These are phyloP conservation scores for Spinus olivaceus DNA, from an alignment of 2,797 vertebrate genomes.

Conservation along the genomic window DNA sequence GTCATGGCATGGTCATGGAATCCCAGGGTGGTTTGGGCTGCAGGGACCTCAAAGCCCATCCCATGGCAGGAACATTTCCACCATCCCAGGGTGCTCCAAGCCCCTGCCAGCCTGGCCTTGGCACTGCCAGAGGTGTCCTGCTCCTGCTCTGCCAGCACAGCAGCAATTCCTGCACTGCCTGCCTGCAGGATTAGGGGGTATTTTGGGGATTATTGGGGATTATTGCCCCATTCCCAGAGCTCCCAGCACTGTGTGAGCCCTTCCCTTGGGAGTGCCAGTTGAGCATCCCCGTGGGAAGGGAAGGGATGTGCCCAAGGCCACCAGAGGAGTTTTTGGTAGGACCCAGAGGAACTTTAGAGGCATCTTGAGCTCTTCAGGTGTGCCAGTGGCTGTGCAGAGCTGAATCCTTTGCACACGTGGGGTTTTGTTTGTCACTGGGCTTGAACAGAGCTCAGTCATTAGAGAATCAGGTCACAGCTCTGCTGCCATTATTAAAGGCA, in stretches of 20 bases:
- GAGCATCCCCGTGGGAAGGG: background rate
- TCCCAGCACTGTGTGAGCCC: background rate
- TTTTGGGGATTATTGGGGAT: background rate
- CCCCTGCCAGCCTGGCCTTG: background rate
- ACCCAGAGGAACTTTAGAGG: background rate
- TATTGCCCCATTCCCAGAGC: background rate
- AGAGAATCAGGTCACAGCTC: background rate
- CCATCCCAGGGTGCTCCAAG: rapidly evolving
- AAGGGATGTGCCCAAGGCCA: background rate
- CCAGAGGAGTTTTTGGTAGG: background rate
- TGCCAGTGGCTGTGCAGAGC: background rate
- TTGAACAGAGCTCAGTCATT: background rate
- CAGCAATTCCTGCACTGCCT: background rate
- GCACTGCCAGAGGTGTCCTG: background rate
- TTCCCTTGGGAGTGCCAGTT: no score
- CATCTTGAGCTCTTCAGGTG: background rate
- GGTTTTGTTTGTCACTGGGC: background rate
- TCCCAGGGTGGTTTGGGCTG: background rate
- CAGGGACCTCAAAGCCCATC: background rate
- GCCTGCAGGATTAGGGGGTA: background rate
- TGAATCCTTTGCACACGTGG: rapidly evolving
- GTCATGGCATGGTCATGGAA: rapidly evolving
- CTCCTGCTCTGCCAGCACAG: background rate
- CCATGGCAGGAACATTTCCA: background rate
- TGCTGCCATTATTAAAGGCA: background rate